phyloP scores from a whole-genome alignment of 2,797 vertebrate genomes.

The Brotula barbata region DNA sequence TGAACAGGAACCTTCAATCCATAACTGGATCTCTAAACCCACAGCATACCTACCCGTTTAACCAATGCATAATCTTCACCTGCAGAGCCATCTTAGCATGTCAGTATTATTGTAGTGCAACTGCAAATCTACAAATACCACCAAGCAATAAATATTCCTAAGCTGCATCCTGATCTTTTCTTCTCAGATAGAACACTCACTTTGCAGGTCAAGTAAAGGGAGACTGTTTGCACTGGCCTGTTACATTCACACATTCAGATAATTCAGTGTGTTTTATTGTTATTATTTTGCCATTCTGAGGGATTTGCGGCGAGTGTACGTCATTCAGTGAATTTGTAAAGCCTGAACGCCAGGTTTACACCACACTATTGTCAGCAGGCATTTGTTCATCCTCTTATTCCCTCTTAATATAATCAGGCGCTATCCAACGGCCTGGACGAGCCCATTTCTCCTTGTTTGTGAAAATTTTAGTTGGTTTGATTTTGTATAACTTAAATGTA shows the following conservation, averaged over 20 bases:
- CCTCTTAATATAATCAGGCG: constrained; percentile 8
- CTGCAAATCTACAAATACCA: constrained; percentile 49
- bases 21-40: constrained; percentile 1
- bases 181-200: constrained; percentile 18
- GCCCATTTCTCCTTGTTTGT: constrained; percentile 44
- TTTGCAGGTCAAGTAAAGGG: constrained; percentile 23
- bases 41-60: neutral
- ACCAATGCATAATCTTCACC: constrained; percentile 23
- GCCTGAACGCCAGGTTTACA: constrained; percentile 2
- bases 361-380: constrained; percentile 19
- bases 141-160: constrained; percentile 66
- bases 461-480: constrained; percentile 60
- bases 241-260: constrained; percentile 30
- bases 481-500: constrained; percentile 61
- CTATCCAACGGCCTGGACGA: constrained; percentile 17
- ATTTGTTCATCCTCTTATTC: constrained; percentile 23
- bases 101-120: constrained; percentile 61
- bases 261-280: constrained; percentile 38
- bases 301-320: constrained; percentile 31
- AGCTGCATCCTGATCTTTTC: constrained; percentile 31
- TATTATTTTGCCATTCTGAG: constrained; percentile 36
- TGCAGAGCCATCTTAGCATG: constrained; percentile 54
- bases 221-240: constrained; percentile 43
- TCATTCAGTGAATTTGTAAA: constrained; percentile 22
- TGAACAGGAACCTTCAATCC: constrained; percentile 26